Percentiles rank a stretch among this genome's conserved stretches.
Evolutionary conservation across 2,888 invertebrate genomes (phyloP).

Genomic region (Cactoblastis cactorum): DNA sequence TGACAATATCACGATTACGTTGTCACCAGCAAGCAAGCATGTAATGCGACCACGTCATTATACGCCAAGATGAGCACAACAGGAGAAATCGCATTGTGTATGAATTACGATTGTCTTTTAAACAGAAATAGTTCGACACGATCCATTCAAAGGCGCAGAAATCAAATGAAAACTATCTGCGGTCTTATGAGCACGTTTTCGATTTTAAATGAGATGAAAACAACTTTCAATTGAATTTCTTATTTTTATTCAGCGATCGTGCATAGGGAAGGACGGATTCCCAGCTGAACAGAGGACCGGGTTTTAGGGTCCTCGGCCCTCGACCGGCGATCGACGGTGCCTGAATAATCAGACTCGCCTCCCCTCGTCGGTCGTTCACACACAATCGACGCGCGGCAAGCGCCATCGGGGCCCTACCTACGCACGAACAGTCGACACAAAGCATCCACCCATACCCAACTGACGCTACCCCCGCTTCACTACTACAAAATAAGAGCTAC

Average conservation of each 20-base stretch:
- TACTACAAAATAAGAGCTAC: constrained; percentile 33
- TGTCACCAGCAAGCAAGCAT: constrained; percentile 14
- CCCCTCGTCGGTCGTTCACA: constrained; percentile 76
- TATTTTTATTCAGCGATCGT: constrained; percentile 61
- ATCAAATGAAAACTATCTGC: background rate
- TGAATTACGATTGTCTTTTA: constrained; percentile 18
- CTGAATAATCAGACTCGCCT: constrained; percentile 70
- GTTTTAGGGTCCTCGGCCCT: constrained; percentile 68
- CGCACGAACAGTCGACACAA: constrained; percentile 61
- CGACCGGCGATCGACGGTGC: constrained; percentile 63
- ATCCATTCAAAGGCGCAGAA: background rate
- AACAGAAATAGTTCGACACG: constrained; percentile 21
- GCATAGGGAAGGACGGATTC: constrained; percentile 34
- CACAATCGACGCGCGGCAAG: constrained; percentile 66
- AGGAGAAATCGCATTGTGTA: constrained; percentile 26
- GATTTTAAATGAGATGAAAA: constrained; percentile 29
- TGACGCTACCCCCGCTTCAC: constrained; percentile 52
- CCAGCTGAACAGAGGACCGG: constrained; percentile 38
- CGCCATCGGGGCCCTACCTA: constrained; percentile 65
- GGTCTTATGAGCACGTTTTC: background rate
- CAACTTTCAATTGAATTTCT: constrained; percentile 37
- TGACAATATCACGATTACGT: constrained; percentile 20
- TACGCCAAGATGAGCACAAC: constrained; percentile 36
- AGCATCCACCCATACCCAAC: constrained; percentile 64
- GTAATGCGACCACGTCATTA: constrained; percentile 27